Conservation (phyloP, 2,888 invertebrate species). For the Cactoblastis cactorum region DNA sequence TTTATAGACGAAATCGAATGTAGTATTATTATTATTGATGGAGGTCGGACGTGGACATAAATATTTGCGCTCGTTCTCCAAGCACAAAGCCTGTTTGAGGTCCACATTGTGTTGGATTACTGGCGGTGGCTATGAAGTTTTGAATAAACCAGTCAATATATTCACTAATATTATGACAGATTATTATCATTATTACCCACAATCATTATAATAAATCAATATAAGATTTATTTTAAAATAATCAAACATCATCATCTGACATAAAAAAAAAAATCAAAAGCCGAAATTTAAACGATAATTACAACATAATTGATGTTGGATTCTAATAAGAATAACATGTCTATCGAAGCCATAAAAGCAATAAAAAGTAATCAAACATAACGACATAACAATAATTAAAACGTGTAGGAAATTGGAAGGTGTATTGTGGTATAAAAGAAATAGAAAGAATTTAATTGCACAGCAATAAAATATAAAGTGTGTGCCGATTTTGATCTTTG, state of each 20-base stretch:
- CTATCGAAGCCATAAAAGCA: slow-evolving; percentile 7
- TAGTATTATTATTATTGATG: neutral
- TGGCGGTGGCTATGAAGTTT: slow-evolving; percentile 51
- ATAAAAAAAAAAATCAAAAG: too few relatives aligned
- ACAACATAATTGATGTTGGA: slow-evolving; percentile 11
- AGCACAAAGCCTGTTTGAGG: slow-evolving; percentile 52
- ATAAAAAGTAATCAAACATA: slow-evolving; percentile 14
- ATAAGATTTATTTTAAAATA: neutral
- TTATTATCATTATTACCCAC: neutral
- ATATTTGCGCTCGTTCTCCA: slow-evolving; percentile 49
- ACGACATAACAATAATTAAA: slow-evolving; percentile 11
- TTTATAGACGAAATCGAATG: slow-evolving; percentile 5
- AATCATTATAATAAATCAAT: neutral
- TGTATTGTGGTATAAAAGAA: neutral
- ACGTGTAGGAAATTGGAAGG: neutral
- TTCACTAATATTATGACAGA: neutral
- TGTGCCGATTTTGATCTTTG: slow-evolving; percentile 7
- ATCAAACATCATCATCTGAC: too few relatives aligned
- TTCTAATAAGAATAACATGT: slow-evolving; percentile 12
- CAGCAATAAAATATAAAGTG: slow-evolving; percentile 6
- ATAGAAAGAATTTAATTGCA: slow-evolving; percentile 6
- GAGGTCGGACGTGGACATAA: slow-evolving; percentile 35
- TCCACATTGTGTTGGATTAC: slow-evolving; percentile 50
- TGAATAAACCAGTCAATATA: slow-evolving; percentile 37
- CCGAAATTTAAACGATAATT: neutral